Evolutionary conservation across 2,797 vertebrate species (phyloP), one percentile per base, ranked within the genome.

Genomic region (Bucorvus abyssinicus): DNA sequence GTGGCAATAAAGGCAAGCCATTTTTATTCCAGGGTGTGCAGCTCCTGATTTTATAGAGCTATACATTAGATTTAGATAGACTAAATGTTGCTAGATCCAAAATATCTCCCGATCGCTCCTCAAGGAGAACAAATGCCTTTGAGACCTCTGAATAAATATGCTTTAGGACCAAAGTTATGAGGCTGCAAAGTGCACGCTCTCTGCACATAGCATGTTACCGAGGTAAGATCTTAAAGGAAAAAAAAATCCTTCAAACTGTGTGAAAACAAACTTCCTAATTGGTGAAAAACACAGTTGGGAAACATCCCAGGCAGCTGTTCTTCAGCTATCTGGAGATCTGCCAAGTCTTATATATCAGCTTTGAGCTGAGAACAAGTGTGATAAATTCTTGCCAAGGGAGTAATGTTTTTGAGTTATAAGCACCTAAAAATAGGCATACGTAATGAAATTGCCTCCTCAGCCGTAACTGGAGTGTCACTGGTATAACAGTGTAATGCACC

Each of bases 261-360:
- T 87, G 94, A 61, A 96, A 96, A 96, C 91, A 95, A 94, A 94
- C 88, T 71, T 87, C 75, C 70, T 92, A 89, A 85, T 52, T 94
- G 88, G 64, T 78, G 88, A 87, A 91, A 94, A 86, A 75, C 78
- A 24, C 45, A 34, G 68, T 26, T 92, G 84, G 96, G 94, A 95
- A 94, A 87, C 68, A 52, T 89, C 84, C 75, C 88, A 71, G 87
- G 78, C 94, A 96, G 96, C 94, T 97, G 96, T 64, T 96, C 77
- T 24, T 90, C 85, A 90, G 56, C 71, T 84, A 2, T 14, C 86
- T 93, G 94, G 86, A 91, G 67, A 74, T 34, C 40, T 0, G 64
- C 94, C 94, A 95, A 80, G 13, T 9, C 57, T 38, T 68, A 20
- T 4, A n/a, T 6, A 47, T 65, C 91, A 95, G 65, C 90, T 87